Percentiles rank a stretch among this genome's conserved stretches.
These are phyloP conservation scores for Drosophila varians DNA, from an alignment of 1,140 invertebrate species.

Conservation along the genomic window DNA sequence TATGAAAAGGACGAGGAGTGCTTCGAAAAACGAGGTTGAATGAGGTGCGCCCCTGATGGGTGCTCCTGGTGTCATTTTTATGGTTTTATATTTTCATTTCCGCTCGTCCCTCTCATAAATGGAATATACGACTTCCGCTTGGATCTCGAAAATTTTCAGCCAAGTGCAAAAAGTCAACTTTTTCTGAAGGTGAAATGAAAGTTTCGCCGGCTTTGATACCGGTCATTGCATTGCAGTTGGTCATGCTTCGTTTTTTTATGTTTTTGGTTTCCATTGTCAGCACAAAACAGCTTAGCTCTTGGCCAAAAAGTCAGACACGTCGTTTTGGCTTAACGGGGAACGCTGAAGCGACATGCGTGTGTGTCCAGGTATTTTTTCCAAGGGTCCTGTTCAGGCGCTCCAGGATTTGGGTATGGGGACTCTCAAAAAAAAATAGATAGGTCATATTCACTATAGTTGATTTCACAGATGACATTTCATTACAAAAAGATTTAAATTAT, in stretches of 20 bases:
- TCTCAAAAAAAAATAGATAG: too few relatives aligned
- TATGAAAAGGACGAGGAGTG: constrained; percentile 1
- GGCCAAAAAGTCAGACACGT: constrained; percentile 69
- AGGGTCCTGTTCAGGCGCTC: not conserved
- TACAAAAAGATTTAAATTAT: too few relatives aligned
- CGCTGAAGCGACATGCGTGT: constrained; percentile 48
- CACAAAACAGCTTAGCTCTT: constrained; percentile 6
- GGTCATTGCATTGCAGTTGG: constrained; percentile 65
- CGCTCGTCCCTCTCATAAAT: constrained; percentile 63
- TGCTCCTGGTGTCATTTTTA: constrained; percentile 52
- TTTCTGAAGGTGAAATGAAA: constrained; percentile 73
- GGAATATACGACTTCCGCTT: constrained; percentile 64
- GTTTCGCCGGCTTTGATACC: constrained; percentile 34
- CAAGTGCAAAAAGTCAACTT: constrained; percentile 44
- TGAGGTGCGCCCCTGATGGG: not conserved
- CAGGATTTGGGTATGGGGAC: too few relatives aligned
- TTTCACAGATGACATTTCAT: too few relatives aligned
- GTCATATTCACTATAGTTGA: too few relatives aligned
- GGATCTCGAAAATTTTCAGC: constrained; percentile 15
- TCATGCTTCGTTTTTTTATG: not conserved
- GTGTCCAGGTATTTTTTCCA: constrained; percentile 35
- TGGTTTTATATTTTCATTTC: constrained; percentile 78
- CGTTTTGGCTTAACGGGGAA: constrained; percentile 73
- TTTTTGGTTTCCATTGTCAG: constrained; percentile 4
- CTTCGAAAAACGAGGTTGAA: constrained; percentile 7